A percentile compares a stretch with the other conserved stretches of the same genome.
phyloP scores from a whole-genome alignment of 1,140 invertebrate species.

The Brachionus paranguensis region DNA sequence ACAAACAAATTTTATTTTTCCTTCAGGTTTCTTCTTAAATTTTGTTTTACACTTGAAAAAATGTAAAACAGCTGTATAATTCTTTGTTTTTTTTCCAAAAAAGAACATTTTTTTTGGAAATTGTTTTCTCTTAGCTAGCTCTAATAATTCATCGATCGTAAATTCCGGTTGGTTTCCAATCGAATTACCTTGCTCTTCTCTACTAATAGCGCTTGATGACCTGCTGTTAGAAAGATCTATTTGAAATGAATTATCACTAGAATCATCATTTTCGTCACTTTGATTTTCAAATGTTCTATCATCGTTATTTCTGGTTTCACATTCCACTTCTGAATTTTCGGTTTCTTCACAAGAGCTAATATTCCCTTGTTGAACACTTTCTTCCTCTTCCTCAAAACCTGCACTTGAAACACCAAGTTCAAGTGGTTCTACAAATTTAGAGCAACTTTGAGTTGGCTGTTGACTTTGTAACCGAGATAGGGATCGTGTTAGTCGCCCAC shows the following conservation, averaged over 20 bases:
- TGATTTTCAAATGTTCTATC: background rate
- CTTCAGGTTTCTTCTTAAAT: no score
- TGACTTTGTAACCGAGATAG: background rate
- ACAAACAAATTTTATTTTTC: no score
- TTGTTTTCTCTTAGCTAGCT: background rate
- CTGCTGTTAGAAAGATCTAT: background rate
- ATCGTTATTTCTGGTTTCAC: background rate
- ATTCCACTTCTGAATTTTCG: background rate
- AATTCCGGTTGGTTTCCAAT: background rate
- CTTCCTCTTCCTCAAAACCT: no score
- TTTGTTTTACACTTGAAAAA: no score
- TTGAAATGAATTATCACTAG: background rate
- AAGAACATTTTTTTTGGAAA: no score
- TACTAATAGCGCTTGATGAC: background rate
- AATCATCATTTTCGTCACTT: background rate
- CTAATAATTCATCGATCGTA: background rate
- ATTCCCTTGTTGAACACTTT: background rate
- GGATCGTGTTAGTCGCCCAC: background rate
- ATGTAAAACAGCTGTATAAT: no score
- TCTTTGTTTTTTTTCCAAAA: background rate
- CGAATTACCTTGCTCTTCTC: background rate
- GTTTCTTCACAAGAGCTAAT: background rate
- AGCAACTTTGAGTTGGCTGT: background rate
- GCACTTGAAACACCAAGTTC: background rate
- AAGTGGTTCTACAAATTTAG: background rate